Evolutionary conservation across 2,888 invertebrate genomes (phyloP), one percentile per base, ranked within the genome.

Genomic region (Rhagophthalmus giganteus): DNA sequence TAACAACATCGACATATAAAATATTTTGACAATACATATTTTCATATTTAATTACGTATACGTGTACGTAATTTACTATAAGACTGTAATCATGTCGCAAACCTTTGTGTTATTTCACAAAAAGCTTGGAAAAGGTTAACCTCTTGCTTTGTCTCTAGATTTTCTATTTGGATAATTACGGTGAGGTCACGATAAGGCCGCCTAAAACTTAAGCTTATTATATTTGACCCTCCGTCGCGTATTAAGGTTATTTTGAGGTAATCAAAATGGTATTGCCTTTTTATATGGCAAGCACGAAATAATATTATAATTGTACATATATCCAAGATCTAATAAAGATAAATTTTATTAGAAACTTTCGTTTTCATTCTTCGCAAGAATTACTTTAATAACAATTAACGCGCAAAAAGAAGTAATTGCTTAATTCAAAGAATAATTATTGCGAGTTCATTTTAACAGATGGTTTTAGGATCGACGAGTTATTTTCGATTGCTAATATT

Each of bases 141-240:
- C 25, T 13, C 24, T 35, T 11, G n/a, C 2, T 25, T n/a, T 7
- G 12, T n/a, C 35, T 25, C 4, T 26, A 12, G 35, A 35, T 35
- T 11, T 35, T 35, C 12, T 35, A 7, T 35, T 7, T 24, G 12
- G 25, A 26, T 33, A 33, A 33, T 15, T 33, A 33, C 30, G 3
- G 10, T 30, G 9, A 16, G 33, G 33, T 33, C 15, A 33, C 16
- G 8, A 33, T 13, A 33, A 33, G 33, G 16, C 33, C 33, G 10
- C 16, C 13, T 15, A 33, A 33, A 15, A 33, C 5, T 16, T 14
- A 10, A n/a, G 33, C n/a, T 16, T 9, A 33, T 33, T 33, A 33
- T 33, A 16, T 32, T 33, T n/a, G 15, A 9, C 33, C 33, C n/a
- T 15, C 20, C 15, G 4, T 32, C 13, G 5, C 7, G 1, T 8